phyloP scores from a whole-genome alignment of 2,113 vertebrate species.

The Burhinus oedicnemus region DNA sequence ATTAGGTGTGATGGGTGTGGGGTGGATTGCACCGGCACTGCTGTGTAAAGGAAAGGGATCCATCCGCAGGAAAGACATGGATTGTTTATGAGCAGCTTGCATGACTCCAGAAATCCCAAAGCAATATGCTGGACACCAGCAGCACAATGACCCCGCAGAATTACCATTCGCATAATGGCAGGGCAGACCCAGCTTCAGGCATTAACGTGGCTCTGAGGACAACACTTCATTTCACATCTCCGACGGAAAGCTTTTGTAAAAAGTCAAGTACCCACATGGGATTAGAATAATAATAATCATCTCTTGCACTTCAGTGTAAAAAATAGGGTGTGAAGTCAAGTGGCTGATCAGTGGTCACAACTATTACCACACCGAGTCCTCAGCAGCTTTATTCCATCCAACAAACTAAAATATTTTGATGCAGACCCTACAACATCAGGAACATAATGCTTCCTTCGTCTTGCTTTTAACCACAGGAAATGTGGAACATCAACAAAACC shows the following conservation, averaged over 20 bases:
- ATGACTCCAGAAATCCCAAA: background rate
- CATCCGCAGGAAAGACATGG: background rate
- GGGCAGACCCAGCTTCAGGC: background rate
- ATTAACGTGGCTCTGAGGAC: background rate
- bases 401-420: background rate
- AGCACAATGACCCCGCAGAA: background rate
- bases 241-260: background rate
- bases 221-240: conserved; percentile 6
- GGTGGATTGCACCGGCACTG: background rate
- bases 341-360: background rate
- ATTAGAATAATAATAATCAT: background rate
- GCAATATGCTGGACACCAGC: background rate
- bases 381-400: background rate
- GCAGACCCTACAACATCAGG: background rate
- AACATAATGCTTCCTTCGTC: background rate
- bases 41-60: background rate
- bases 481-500: background rate
- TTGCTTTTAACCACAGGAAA: background rate
- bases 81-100: conserved; percentile 18
- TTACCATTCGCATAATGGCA: background rate
- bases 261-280: background rate
- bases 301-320: background rate
- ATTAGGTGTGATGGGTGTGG: conserved; percentile 24
- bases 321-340: conserved; percentile 20
- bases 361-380: background rate